Conservation (phyloP, 2,797 vertebrate genomes). For the Amphiprion clarkii region DNA sequence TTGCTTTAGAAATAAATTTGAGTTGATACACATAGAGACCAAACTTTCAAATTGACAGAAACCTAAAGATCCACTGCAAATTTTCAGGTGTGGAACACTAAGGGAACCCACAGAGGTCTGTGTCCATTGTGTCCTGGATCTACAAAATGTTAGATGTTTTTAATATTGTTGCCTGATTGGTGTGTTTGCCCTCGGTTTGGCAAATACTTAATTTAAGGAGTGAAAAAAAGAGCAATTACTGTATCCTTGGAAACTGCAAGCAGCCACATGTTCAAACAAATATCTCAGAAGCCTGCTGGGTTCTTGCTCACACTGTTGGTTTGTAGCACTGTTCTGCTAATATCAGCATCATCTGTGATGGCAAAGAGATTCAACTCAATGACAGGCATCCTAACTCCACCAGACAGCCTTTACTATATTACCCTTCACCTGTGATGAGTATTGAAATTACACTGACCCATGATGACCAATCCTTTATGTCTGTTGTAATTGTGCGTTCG, state of each 20-base stretch:
- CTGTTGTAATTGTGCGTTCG: constrained; percentile 65
- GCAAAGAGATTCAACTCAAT: constrained; percentile 39
- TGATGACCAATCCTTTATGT: constrained; percentile 64
- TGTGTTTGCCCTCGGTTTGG: not conserved
- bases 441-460: constrained; percentile 71
- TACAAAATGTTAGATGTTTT: no score
- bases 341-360: constrained; percentile 32
- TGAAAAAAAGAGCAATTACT: not conserved
- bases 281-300: constrained; percentile 12
- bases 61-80: no score
- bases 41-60: no score
- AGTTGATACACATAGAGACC: no score
- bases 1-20: no score
- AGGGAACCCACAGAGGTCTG: no score
- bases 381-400: constrained; percentile 65
- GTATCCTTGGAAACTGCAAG: not conserved
- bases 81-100: no score
- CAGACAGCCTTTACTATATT: constrained; percentile 60
- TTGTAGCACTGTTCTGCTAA: constrained; percentile 16
- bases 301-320: not conserved
- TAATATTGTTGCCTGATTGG: no score
- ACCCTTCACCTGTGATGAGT: constrained; percentile 62
- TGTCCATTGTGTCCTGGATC: no score
- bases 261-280: constrained; percentile 10
- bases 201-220: not conserved